Conservation (phyloP, 2,797 vertebrate species). For the Xerus rutilus region DNA sequence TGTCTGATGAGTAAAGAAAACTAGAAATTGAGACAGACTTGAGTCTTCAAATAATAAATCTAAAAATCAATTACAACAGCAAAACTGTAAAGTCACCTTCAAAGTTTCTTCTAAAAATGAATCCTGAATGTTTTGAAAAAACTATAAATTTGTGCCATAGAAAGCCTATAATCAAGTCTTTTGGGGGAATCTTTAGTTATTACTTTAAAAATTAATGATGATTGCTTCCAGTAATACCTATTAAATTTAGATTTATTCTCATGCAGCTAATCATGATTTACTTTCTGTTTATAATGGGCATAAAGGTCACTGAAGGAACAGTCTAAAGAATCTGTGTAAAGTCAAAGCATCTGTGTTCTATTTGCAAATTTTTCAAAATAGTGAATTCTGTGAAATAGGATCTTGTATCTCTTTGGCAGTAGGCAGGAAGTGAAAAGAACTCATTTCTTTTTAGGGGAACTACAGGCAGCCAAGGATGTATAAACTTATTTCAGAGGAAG, state of each 20-base stretch:
- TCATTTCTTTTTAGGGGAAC: neutral
- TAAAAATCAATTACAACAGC: slow-evolving; percentile 40
- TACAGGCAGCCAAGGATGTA: neutral
- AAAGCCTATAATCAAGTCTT: slow-evolving; percentile 10
- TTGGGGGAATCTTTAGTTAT: neutral
- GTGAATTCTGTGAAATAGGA: neutral
- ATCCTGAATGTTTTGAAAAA: neutral
- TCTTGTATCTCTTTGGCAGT: neutral
- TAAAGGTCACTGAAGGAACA: neutral
- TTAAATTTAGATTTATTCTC: slow-evolving; percentile 52
- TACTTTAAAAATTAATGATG: slow-evolving; percentile 69
- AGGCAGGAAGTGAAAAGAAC: neutral
- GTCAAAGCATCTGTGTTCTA: neutral
- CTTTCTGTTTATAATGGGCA: slow-evolving; percentile 55
- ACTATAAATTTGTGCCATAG: neutral
- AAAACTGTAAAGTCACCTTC: slow-evolving; percentile 2
- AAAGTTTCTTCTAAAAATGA: slow-evolving; percentile 44
- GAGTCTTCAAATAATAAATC: slow-evolving; percentile 44
- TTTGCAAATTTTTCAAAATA: slow-evolving; percentile 22
- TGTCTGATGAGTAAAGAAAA: slow-evolving; percentile 31
- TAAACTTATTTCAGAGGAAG: neutral
- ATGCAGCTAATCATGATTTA: slow-evolving; percentile 40
- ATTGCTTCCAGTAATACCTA: slow-evolving; percentile 48
- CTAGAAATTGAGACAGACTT: slow-evolving; percentile 7
- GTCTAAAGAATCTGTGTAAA: neutral